phyloP scores from a whole-genome alignment of 2,113 vertebrate genomes.

The Drymodes brunneopygia region DNA sequence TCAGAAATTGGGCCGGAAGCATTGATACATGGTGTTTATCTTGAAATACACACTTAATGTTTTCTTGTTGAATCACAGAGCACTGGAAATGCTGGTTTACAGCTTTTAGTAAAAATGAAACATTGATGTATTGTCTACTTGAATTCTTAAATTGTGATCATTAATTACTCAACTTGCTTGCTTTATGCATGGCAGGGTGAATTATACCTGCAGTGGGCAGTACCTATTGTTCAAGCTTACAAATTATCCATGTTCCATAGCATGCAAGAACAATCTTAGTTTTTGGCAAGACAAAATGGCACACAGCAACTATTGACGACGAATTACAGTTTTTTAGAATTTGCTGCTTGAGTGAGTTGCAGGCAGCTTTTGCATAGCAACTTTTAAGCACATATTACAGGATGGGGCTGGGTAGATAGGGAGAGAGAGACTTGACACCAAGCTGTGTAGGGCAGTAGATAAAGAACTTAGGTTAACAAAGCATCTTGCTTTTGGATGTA shows the following conservation, averaged over 20 bases:
- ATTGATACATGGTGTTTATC: neutral
- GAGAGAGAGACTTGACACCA: fast-evolving
- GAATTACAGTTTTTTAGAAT: neutral
- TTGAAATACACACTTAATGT: neutral
- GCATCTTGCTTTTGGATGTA: neutral
- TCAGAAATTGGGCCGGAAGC: neutral
- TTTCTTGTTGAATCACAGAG: neutral
- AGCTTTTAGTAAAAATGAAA: neutral
- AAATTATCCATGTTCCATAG: neutral
- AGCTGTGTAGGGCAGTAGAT: neutral
- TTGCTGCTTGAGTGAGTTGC: neutral
- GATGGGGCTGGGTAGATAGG: fast-evolving
- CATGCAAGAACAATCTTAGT: neutral
- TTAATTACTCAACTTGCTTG: conserved; percentile 39
- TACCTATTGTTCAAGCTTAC: conserved; percentile 14
- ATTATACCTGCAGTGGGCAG: neutral
- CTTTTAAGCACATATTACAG: neutral
- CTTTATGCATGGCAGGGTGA: conserved; percentile 23
- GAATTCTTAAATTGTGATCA: conserved; percentile 22
- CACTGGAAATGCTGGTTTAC: neutral
- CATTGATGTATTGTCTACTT: neutral
- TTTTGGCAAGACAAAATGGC: neutral
- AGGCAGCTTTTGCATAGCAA: neutral
- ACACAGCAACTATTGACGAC: neutral
- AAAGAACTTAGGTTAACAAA: neutral